A percentile compares a stretch with the other conserved stretches of the same genome.
Evolutionary conservation across 2,797 vertebrate genomes (phyloP).

Genomic region (Fratercula arctica): DNA sequence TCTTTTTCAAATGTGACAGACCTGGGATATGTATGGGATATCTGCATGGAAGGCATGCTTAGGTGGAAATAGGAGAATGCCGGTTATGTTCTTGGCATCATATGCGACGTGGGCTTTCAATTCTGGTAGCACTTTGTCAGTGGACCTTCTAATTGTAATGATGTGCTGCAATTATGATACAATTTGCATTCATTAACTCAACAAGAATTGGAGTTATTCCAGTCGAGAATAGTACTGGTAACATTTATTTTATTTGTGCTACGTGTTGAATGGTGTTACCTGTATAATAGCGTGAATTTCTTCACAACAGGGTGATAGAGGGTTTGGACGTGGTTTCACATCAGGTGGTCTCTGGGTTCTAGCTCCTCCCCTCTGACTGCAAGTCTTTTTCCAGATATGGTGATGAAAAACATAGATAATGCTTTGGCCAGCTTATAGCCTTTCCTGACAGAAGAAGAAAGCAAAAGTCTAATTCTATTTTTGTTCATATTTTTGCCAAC

Average conservation of each 20-base stretch:
- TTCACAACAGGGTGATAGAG: background rate
- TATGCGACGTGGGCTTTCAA: background rate
- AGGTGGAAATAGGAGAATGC: background rate
- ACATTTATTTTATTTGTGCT: background rate
- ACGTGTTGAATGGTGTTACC: background rate
- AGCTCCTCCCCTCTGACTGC: background rate
- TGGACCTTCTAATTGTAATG: background rate
- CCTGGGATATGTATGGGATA: background rate
- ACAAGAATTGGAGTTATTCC: background rate
- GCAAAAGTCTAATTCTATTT: background rate
- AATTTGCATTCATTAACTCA: background rate
- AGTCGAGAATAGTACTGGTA: background rate
- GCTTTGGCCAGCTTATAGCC: background rate
- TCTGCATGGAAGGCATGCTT: background rate
- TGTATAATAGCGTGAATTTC: background rate
- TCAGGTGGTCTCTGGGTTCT: background rate
- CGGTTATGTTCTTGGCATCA: background rate
- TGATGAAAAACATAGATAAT: background rate
- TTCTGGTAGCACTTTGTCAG: background rate
- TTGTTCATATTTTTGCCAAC: background rate
- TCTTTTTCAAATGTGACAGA: background rate
- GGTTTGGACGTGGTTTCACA: background rate
- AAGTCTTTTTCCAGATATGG: background rate
- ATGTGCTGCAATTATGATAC: background rate
- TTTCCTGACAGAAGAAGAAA: background rate